Evolutionary conservation across 2,113 vertebrate genomes (phyloP), one percentile per base, ranked within the genome.

Genomic region (Vulpes ferrilata): DNA sequence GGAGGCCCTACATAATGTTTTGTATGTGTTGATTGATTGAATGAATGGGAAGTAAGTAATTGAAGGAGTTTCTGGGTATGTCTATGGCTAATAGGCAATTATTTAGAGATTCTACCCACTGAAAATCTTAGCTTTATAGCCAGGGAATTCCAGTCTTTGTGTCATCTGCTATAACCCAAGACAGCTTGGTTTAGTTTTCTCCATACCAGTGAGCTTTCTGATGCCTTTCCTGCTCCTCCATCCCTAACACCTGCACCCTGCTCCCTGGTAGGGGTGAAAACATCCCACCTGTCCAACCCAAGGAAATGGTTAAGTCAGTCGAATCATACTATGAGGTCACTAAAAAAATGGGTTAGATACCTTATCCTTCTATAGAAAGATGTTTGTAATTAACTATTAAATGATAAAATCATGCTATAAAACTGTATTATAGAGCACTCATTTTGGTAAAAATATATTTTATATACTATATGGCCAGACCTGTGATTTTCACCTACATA

Each of bases 341-440:
- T 74, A 38, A 76, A 86, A 65, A 83, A 12, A 87, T 57, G 48
- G 35, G 10, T 76, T 73, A 71, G 53, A 32, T 43, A 43, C n/a
- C 51, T 62, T 17, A 74, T 64, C 35, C 43, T 80, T 93, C n/a
- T 83, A 15, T 3, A 17, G 22, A 83, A 81, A 64, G 43, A 43
- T 82, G 3, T 60, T 67, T 83, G 32, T 27, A 83, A 83, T 80
- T 79, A 89, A 82, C 48, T 69, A 65, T 55, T 92, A 62, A 82
- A 71, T 65, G 65, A 91, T 59, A 51, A 92, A 80, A 93, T 96
- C 30, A 11, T 11, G 23, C 64, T 92, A 43, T 64, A 90, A 80
- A 83, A 88, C 13, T 76, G 1, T 69, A 86, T 92, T 87, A 60
- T 16, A 76, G 55, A 11, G 79, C 57, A 13, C 51, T 3, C 20